A percentile compares a stretch with the other conserved stretches of the same genome.
phyloP scores from a whole-genome alignment of 92 coral and sea anemone genomes.

The Paragorgia papillata region DNA sequence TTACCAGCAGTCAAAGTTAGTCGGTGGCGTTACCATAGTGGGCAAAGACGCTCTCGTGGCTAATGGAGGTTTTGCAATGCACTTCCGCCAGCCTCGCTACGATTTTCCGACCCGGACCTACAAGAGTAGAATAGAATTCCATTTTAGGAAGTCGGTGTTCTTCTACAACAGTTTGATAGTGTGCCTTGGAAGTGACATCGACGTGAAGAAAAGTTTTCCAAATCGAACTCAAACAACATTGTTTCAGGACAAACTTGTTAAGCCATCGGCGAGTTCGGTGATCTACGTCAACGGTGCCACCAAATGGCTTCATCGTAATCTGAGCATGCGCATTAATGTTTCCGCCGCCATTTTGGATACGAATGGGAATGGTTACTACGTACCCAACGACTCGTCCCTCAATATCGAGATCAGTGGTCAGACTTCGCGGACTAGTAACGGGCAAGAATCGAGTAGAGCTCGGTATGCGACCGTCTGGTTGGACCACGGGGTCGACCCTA shows the following conservation, averaged over 20 bases:
- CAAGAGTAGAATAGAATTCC: constrained; percentile 28
- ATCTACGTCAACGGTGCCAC: constrained; percentile 50
- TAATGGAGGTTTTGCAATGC: constrained; percentile 77
- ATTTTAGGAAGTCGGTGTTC: constrained; percentile 69
- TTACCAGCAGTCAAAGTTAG: constrained; percentile 55
- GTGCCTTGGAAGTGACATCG: constrained; percentile 67
- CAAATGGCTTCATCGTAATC: constrained; percentile 19
- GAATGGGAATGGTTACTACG: constrained; percentile 65
- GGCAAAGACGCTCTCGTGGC: constrained; percentile 42
- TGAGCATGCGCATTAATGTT: constrained; percentile 7
- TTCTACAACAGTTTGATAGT: constrained; percentile 63
- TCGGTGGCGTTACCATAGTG: constrained; percentile 61
- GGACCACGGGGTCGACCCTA: constrained; percentile 51
- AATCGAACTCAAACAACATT: constrained; percentile 61
- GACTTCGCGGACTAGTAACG: neutral
- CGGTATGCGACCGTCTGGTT: constrained; percentile 66
- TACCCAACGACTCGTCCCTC: constrained; percentile 46
- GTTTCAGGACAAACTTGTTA: constrained; percentile 62
- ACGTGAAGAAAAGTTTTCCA: constrained; percentile 12
- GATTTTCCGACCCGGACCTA: neutral
- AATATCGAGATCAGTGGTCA: constrained; percentile 13
- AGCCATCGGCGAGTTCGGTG: neutral
- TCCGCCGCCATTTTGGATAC: constrained; percentile 56
- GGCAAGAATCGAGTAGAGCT: constrained; percentile 15
- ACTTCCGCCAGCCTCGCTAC: constrained; percentile 60